Conservation (phyloP, 2,113 vertebrate genomes). For the Dipodomys stephensi region DNA sequence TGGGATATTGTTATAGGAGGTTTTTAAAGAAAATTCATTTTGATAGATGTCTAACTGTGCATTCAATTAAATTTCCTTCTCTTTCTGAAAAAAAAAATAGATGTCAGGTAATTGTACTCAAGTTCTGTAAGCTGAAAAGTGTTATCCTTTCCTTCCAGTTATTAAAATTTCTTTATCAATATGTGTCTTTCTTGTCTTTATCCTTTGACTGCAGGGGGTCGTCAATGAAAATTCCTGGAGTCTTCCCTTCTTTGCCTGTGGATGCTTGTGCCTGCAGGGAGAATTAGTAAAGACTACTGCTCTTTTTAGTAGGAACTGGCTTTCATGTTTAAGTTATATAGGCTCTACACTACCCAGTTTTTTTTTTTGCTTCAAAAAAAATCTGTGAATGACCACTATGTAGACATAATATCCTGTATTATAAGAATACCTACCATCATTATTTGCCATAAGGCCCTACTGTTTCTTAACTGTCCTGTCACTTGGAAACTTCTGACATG, state of each 20-base stretch:
- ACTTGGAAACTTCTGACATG: neutral
- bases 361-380: neutral
- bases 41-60: constrained; percentile 77
- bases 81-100: constrained; percentile 65
- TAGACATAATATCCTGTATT: neutral
- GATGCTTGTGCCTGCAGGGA: neutral
- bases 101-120: constrained; percentile 69
- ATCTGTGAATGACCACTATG: neutral
- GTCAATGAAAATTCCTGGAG: constrained; percentile 46
- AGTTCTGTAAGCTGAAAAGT: constrained; percentile 58
- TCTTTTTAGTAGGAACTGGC: constrained; percentile 15
- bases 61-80: constrained; percentile 80
- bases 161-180: constrained; percentile 70
- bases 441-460: fast-evolving
- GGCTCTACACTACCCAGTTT: neutral
- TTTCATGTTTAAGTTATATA: constrained; percentile 38
- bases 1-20: constrained; percentile 74
- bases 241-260: neutral
- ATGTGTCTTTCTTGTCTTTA: constrained; percentile 61
- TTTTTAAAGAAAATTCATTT: constrained; percentile 76
- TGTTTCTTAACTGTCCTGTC: neutral
- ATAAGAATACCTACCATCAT: neutral
- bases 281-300: neutral
- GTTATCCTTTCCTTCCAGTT: constrained; percentile 66
- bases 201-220: constrained; percentile 57